phyloP scores from a whole-genome alignment of 1,140 invertebrate genomes.

The Drosophila subobscura region DNA sequence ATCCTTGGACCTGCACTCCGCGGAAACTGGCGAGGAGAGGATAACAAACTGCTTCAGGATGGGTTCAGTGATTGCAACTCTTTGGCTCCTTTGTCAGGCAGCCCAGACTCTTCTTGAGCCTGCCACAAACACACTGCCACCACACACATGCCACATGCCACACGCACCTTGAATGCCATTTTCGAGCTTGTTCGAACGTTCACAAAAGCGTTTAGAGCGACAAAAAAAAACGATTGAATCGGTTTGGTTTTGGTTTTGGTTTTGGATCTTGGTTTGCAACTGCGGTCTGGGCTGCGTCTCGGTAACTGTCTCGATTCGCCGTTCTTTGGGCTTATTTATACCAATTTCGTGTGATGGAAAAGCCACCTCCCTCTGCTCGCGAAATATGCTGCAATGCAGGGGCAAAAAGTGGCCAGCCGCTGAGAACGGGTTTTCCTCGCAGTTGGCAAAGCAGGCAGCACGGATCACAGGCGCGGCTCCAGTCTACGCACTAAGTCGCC shows the following conservation, averaged over 20 bases:
- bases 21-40: conserved; percentile 7
- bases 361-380: conserved; percentile 19
- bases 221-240: conserved; percentile 41
- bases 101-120: background rate
- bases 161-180: conserved; percentile 82
- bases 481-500: conserved; percentile 21
- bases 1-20: too few relatives aligned
- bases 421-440: conserved; percentile 44
- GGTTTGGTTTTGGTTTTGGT: conserved; percentile 22
- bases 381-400: conserved; percentile 50
- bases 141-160: conserved; percentile 4
- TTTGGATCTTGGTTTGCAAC: conserved; percentile 2
- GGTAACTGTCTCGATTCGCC: conserved; percentile 69
- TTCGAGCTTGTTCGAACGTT: conserved; percentile 24
- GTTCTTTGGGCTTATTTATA: conserved; percentile 82
- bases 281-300: conserved; percentile 34
- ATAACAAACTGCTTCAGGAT: conserved; percentile 17
- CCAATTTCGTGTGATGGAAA: background rate
- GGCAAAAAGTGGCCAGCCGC: conserved; percentile 6
- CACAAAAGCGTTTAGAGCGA: background rate
- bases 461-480: conserved; percentile 39
- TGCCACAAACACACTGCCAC: background rate
- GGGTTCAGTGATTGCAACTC: background rate
- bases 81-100: background rate
- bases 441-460: conserved; percentile 57